These are phyloP conservation scores for Oreochromis aureus DNA, from an alignment of 2,113 vertebrate species.

Conservation along the genomic window DNA sequence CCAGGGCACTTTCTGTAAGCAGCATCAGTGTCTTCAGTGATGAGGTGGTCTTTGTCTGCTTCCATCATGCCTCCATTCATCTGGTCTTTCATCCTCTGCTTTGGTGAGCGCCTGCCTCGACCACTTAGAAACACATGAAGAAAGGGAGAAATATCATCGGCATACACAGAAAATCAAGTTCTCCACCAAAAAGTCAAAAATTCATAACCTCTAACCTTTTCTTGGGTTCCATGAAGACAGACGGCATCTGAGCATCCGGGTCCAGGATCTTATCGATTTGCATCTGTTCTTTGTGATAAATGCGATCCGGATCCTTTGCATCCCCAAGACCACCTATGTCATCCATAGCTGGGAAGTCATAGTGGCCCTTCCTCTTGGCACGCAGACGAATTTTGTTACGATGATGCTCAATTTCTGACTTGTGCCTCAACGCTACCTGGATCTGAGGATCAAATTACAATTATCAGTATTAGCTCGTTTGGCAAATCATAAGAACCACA, in stretches of 20 bases:
- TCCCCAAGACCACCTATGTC: constrained; percentile 75
- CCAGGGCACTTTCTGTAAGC: constrained; percentile 91
- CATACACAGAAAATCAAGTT: not conserved
- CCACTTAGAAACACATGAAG: constrained; percentile 59
- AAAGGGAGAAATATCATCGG: not conserved
- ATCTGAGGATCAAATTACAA: constrained; percentile 66
- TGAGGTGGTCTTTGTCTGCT: constrained; percentile 89
- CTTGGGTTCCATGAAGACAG: constrained; percentile 85
- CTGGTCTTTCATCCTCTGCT: constrained; percentile 84
- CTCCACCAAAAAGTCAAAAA: not conserved
- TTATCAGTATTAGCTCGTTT: not conserved
- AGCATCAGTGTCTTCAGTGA: constrained; percentile 89
- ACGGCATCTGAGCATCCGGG: constrained; percentile 78
- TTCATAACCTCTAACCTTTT: constrained; percentile 74
- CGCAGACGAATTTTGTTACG: constrained; percentile 97
- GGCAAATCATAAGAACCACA: not conserved
- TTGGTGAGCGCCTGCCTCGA: constrained; percentile 88
- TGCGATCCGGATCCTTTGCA: constrained; percentile 83
- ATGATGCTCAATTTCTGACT: constrained; percentile 97
- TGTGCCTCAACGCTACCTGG: constrained; percentile 91
- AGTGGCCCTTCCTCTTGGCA: constrained; percentile 94
- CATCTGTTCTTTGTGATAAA: constrained; percentile 91
- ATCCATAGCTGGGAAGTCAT: constrained; percentile 93
- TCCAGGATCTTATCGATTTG: constrained; percentile 98
- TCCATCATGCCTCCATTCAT: constrained; percentile 82